Percentiles rank a stretch among this genome's conserved stretches.
phyloP scores from a whole-genome alignment of 2,113 vertebrate species.

The Podocnemis expansa region DNA sequence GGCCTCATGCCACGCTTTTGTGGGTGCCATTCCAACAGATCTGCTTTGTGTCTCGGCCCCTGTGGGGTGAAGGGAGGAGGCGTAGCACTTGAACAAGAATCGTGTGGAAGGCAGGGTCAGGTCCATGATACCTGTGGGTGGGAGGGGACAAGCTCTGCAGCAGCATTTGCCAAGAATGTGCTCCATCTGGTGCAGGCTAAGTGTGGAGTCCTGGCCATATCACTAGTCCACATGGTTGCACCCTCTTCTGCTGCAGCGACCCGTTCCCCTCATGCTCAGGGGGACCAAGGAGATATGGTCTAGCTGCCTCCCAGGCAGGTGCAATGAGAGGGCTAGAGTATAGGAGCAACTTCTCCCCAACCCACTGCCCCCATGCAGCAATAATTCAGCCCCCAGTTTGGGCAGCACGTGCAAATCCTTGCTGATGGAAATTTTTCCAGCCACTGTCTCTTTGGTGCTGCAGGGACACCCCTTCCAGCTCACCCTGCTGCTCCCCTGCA shows the following conservation, averaged over 20 bases:
- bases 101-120: fast-evolving
- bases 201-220: background rate
- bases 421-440: background rate
- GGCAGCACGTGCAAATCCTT: background rate
- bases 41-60: slow-evolving; percentile 25
- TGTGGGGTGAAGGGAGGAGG: background rate
- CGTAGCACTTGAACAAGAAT: background rate
- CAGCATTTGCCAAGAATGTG: background rate
- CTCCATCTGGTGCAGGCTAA: background rate
- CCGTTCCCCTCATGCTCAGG: background rate
- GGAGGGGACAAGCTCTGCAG: background rate
- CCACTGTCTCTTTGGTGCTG: too few species aligned
- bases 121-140: background rate
- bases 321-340: background rate
- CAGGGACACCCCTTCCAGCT: background rate
- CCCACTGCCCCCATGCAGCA: background rate
- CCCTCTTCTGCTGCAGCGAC: background rate
- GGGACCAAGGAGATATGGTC: background rate
- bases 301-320: background rate
- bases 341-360: background rate
- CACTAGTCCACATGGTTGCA: background rate
- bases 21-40: slow-evolving; percentile 57
- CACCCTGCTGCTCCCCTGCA: background rate
- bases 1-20: slow-evolving; percentile 29
- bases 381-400: background rate